Evolutionary conservation across 2,797 vertebrate species (phyloP).

Genomic region (Coluber constrictor): DNA sequence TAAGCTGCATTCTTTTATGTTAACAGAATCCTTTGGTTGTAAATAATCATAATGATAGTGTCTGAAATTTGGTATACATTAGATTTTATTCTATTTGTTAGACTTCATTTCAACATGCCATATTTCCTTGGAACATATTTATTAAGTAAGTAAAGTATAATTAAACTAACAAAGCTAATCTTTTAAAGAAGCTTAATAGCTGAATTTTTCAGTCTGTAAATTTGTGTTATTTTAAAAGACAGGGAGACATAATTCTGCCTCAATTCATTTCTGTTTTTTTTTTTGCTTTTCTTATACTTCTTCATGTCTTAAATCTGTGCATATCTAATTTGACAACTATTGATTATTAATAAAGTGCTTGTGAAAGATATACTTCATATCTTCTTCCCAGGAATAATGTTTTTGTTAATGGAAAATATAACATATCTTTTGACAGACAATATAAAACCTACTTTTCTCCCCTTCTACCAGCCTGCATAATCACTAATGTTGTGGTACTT

Average conservation of each 20-base stretch:
- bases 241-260: conserved; percentile 63
- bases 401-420: conserved; percentile 71
- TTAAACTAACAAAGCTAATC: conserved; percentile 80
- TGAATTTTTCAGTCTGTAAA: conserved; percentile 61
- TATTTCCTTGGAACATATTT: conserved; percentile 79
- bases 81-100: conserved; percentile 74
- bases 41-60: conserved; percentile 76
- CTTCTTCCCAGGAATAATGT: conserved; percentile 65
- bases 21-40: conserved; percentile 75
- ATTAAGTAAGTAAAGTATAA: conserved; percentile 80
- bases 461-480: conserved; percentile 38
- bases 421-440: conserved; percentile 64
- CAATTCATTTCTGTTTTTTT: conserved; percentile 64
- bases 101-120: conserved; percentile 76
- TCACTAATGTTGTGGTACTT: conserved; percentile 61
- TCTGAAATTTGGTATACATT: conserved; percentile 77
- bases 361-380: conserved; percentile 66
- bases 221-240: conserved; percentile 65
- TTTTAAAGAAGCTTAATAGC: conserved; percentile 76
- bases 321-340: conserved; percentile 74
- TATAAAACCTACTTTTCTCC: conserved; percentile 53
- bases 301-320: conserved; percentile 65
- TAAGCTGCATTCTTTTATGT: conserved; percentile 74
- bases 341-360: conserved; percentile 71
- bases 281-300: conserved; percentile 63